Conservation (phyloP, 1,140 invertebrate species). For the Agrypnia vestita region DNA sequence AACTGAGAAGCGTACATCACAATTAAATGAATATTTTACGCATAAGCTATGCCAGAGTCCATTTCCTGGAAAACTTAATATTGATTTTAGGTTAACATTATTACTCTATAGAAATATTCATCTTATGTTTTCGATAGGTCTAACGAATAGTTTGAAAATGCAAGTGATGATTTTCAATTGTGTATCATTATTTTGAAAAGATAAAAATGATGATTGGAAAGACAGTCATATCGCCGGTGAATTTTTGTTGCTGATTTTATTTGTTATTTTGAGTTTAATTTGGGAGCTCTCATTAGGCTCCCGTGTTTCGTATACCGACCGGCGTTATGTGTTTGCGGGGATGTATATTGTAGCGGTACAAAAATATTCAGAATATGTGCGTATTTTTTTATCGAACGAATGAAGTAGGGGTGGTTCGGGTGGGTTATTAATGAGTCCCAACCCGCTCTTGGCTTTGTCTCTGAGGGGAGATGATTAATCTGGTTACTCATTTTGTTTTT, state of each 20-base stretch:
- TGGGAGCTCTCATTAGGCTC: constrained; percentile 20
- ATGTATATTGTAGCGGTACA: constrained; percentile 11
- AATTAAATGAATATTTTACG: no score
- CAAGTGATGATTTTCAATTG: no score
- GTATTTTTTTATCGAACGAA: constrained; percentile 58
- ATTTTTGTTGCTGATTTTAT: background rate
- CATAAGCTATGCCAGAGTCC: no score
- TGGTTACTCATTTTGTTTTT: constrained; percentile 61
- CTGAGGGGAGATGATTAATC: constrained; percentile 60
- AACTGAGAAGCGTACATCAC: no score
- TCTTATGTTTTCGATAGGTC: no score
- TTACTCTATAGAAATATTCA: no score
- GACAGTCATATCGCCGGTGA: background rate
- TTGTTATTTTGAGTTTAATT: background rate
- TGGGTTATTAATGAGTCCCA: constrained; percentile 59
- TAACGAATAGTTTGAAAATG: no score
- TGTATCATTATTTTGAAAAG: no score
- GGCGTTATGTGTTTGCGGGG: background rate
- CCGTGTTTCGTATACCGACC: constrained; percentile 27
- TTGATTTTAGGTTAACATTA: no score
- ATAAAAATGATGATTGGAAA: no score
- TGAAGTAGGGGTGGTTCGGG: constrained; percentile 47
- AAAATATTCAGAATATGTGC: constrained; percentile 37
- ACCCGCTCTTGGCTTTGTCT: constrained; percentile 59
- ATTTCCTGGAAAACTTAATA: no score